Percentiles rank a stretch among this genome's conserved stretches.
Conservation (phyloP, 2,888 invertebrate genomes). For the Hirudinaria manillensis region DNA sequence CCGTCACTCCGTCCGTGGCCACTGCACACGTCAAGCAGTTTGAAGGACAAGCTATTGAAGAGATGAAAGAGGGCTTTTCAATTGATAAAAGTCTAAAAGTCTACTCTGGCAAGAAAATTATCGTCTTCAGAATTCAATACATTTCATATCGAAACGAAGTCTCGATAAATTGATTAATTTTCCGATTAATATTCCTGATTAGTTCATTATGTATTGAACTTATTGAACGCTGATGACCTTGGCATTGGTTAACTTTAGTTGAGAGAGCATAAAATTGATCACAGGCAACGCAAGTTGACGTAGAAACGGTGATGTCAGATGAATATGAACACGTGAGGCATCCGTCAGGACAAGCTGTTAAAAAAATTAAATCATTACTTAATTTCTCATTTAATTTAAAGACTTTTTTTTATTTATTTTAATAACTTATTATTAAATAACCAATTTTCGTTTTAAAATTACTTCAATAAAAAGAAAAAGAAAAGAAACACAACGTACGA, state of each 20-base stretch:
- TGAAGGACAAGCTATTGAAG: conserved; percentile 15
- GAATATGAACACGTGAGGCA: conserved; percentile 30
- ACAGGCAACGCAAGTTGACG: conserved; percentile 25
- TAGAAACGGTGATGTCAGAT: neutral
- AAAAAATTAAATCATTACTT: neutral
- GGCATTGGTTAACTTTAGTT: neutral
- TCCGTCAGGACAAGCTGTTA: conserved; percentile 27
- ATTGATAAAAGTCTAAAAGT: too few species aligned
- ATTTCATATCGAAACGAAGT: too few species aligned
- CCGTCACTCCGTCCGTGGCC: neutral
- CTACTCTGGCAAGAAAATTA: too few species aligned
- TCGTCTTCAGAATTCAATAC: too few species aligned
- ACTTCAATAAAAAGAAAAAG: neutral
- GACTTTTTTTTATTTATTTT: neutral
- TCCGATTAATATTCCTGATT: too few species aligned
- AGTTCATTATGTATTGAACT: too few species aligned
- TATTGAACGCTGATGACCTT: neutral
- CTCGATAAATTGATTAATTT: too few species aligned
- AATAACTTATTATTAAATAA: neutral
- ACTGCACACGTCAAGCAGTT: conserved; percentile 13
- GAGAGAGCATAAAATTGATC: neutral
- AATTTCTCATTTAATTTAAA: neutral
- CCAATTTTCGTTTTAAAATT: neutral
- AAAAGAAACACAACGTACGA: conserved; percentile 18
- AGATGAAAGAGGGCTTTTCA: neutral